Conservation (phyloP, 2,113 vertebrate genomes). For the Stigmatopora argus region DNA sequence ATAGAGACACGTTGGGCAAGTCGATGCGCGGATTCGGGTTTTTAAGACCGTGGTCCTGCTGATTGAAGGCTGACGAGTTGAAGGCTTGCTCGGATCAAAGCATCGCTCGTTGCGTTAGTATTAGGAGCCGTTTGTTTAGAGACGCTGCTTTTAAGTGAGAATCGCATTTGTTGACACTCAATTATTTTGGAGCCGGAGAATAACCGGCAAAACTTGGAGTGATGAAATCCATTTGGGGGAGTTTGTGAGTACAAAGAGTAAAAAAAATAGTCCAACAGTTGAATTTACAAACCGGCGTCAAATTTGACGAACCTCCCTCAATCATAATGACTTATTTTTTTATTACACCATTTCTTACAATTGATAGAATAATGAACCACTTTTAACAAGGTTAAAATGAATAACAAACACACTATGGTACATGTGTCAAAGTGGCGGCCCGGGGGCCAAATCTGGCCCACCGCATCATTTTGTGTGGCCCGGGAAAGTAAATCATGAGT, state of each 20-base stretch:
- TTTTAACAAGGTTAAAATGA: too few species aligned
- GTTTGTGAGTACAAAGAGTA: too few species aligned
- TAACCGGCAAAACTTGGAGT: not conserved
- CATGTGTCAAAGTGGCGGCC: too few species aligned
- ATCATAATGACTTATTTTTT: too few species aligned
- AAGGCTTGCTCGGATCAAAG: conserved; percentile 11
- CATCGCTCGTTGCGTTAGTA: conserved; percentile 8
- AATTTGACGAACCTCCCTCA: not conserved
- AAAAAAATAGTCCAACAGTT: not conserved
- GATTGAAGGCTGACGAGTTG: conserved; percentile 7
- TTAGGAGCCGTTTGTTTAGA: conserved; percentile 6
- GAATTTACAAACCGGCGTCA: not conserved
- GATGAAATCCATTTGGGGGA: too few species aligned
- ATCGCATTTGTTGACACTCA: not conserved
- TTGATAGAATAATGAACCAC: too few species aligned
- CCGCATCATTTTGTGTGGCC: too few species aligned
- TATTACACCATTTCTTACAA: too few species aligned
- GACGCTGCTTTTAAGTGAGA: not conserved
- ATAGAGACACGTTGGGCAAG: conserved; percentile 2
- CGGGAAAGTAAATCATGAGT: too few species aligned
- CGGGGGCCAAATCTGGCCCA: too few species aligned
- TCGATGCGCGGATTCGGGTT: conserved; percentile 15
- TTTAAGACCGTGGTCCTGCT: not conserved
- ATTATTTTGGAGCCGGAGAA: not conserved
- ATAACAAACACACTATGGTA: too few species aligned